These are phyloP conservation scores for Chelonus insularis DNA, from an alignment of 1,140 invertebrate genomes.

Conservation along the genomic window DNA sequence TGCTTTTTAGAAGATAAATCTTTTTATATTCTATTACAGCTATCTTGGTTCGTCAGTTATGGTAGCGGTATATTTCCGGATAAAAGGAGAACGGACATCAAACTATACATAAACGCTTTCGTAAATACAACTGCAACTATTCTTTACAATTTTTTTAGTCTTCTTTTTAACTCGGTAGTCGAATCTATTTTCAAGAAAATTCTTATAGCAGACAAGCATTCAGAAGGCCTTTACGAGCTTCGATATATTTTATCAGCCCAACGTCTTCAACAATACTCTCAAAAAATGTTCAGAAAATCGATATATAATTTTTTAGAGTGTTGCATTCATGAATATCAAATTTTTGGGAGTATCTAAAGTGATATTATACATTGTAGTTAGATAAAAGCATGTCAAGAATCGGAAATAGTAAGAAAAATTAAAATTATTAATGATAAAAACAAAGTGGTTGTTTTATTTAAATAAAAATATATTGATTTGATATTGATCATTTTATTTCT, in stretches of 20 bases:
- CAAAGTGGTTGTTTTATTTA: too few relatives aligned
- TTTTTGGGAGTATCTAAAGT: too few relatives aligned
- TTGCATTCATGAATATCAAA: too few relatives aligned
- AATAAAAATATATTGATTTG: too few relatives aligned
- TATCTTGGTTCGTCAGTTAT: too few relatives aligned
- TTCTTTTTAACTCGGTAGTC: background rate
- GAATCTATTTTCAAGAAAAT: constrained; percentile 3
- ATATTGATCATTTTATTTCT: too few relatives aligned
- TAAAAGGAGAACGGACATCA: too few relatives aligned
- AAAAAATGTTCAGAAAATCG: background rate
- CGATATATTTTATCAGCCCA: constrained; percentile 1
- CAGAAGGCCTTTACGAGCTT: background rate
- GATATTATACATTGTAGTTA: too few relatives aligned
- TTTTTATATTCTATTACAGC: background rate
- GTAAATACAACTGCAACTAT: background rate
- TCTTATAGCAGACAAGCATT: constrained; percentile 1
- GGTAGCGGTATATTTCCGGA: too few relatives aligned
- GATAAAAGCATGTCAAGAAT: too few relatives aligned
- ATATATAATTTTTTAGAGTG: background rate
- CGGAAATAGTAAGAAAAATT: too few relatives aligned
- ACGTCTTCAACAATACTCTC: background rate
- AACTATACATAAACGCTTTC: background rate
- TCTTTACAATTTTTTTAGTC: background rate
- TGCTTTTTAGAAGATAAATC: background rate
- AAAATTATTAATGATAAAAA: too few relatives aligned